Base-by-base conservation (phyloP, 2,888 invertebrate genomes). In the Cremastinae sp. region DNA sequence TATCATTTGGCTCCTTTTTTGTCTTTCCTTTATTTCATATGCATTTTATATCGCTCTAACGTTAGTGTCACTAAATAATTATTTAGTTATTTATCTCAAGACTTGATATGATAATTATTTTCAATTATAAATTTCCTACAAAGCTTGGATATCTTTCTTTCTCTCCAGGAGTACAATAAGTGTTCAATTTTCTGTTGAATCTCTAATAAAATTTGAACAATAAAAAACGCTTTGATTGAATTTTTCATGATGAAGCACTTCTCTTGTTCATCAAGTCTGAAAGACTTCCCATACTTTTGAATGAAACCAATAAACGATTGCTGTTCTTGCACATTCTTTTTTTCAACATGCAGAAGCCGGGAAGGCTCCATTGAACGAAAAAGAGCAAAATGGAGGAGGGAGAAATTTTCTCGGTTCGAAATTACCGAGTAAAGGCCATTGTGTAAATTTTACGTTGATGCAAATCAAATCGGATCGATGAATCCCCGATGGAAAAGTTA, bases 381-480 rank as follows among this genome's bases (percentile, higher is more conserved):
- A 37, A 37, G 43, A 22, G 20, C 0, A 22, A 49, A 37, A 16
- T 28, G 35, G 9, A 47, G 47, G 47, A 18, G n/a, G 35, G 66
- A 61, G 56, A 61, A 43, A 51, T 71, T 78, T 79, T 66, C 66
- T 66, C 70, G 74, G 49, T 53, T 49, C 47, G 61, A 51, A 76
- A 75, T 72, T 59, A 68, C 58, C 59, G 72, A 72, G 59, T 64
- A 55, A 65, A 69, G 39, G 41, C 68, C 66, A 56, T 53, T 69
- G 74, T 51, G 71, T 61, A 76, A 79, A 79, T 75, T 65, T 70
- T 66, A 58, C 74, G 75, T 72, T 49, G 66, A 71, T 74, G 73
- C 71, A 78, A 73, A 75, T 71, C 73, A 59, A 55, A 65, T 58
- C 49, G 62, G 79, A 79, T 80, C 80, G 80, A 80, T 79, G 79